Conservation (phyloP, 2,113 vertebrate species). For the Clarias batrachus region DNA sequence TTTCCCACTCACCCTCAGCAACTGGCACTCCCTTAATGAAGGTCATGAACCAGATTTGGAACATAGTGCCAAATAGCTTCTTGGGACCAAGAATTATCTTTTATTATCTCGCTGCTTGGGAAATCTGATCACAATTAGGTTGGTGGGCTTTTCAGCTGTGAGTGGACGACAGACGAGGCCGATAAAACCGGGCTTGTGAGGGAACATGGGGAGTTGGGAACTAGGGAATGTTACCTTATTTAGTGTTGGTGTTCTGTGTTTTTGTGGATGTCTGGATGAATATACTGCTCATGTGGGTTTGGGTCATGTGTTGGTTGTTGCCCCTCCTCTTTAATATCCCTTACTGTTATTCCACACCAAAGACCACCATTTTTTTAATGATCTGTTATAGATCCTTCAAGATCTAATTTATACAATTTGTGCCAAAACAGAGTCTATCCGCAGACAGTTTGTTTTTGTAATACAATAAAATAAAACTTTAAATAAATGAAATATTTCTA, state of each 20-base stretch:
- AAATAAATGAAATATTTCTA: neutral
- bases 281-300: constrained; percentile 42
- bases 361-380: constrained; percentile 44
- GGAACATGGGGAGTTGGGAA: constrained; percentile 42
- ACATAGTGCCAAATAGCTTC: neutral
- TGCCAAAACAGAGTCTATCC: neutral
- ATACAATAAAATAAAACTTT: neutral
- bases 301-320: constrained; percentile 22
- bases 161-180: constrained; percentile 21
- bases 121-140: neutral
- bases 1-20: neutral
- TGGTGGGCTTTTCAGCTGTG: neutral
- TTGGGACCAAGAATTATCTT: neutral
- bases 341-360: constrained; percentile 37
- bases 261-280: constrained; percentile 45
- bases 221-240: constrained; percentile 36
- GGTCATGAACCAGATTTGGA: neutral
- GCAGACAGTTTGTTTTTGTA: neutral
- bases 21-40: too few species aligned
- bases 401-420: neutral
- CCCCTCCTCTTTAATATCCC: neutral
- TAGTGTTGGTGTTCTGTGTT: constrained; percentile 48
- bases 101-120: neutral
- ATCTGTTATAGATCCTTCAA: neutral
- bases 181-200: constrained; percentile 16